Conservation (phyloP, 2,797 vertebrate genomes). For the Pipistrellus nathusii region DNA sequence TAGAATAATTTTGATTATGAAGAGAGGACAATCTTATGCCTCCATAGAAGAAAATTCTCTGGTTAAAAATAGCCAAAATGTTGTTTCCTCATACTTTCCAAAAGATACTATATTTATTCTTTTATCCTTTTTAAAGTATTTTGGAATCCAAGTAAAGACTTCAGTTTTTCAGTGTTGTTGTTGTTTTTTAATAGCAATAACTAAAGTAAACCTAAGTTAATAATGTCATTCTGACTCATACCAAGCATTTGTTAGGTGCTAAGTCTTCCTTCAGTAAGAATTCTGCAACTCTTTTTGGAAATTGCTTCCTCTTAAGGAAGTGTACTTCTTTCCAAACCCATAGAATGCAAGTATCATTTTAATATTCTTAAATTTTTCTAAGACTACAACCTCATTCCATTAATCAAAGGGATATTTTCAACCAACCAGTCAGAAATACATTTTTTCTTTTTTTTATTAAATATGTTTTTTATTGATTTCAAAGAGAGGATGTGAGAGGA, state of each 20-base stretch:
- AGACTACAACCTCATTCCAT: conserved; percentile 5
- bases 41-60: conserved; percentile 61
- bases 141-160: conserved; percentile 61
- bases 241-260: neutral
- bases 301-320: conserved; percentile 39
- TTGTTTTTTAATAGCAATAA: conserved; percentile 44
- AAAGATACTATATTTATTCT: conserved; percentile 47
- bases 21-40: conserved; percentile 67
- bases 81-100: conserved; percentile 61
- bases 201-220: neutral
- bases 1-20: conserved; percentile 79
- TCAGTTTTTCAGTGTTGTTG: neutral
- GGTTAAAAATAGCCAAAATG: conserved; percentile 74
- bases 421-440: neutral
- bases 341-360: conserved; percentile 46
- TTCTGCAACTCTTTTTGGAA: neutral
- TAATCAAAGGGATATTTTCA: conserved; percentile 20
- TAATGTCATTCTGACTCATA: neutral
- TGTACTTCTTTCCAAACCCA: neutral
- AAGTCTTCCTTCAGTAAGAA: conserved; percentile 26
- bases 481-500: neutral
- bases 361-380: conserved; percentile 41
- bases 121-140: conserved; percentile 38
- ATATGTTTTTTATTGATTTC: neutral
- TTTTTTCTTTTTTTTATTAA: neutral